Percentiles rank a stretch among this genome's conserved stretches.
Conservation (phyloP, 2,797 vertebrate species). For the Microchirus variegatus region DNA sequence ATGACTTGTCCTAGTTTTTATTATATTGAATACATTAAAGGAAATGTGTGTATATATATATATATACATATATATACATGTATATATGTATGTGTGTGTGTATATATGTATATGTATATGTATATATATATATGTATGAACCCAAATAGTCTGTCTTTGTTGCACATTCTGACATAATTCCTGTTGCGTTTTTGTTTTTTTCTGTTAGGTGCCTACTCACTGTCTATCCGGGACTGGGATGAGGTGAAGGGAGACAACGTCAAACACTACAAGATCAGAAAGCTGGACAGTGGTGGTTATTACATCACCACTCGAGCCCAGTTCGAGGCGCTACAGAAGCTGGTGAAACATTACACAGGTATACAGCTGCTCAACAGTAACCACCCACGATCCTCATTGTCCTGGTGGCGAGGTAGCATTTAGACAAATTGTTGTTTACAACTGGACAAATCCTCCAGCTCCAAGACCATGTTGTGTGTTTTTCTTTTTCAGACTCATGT, state of each 20-base stretch:
- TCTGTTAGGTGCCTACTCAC: constrained; percentile 89
- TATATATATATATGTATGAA: too few species aligned
- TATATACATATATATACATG: too few species aligned
- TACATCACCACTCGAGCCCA: constrained; percentile 98
- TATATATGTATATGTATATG: too few species aligned
- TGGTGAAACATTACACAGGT: constrained; percentile 98
- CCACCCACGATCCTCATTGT: background rate
- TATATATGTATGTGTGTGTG: too few species aligned
- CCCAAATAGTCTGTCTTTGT: too few species aligned
- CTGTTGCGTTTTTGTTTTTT: background rate
- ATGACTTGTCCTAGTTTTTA: too few species aligned
- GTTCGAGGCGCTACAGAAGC: constrained; percentile 93
- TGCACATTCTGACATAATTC: background rate
- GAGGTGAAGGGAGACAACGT: constrained; percentile 95
- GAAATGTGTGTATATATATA: too few species aligned
- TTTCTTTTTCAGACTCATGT: background rate
- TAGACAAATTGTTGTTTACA: constrained; percentile 45
- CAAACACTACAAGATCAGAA: constrained; percentile 99
- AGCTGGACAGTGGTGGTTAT: constrained; percentile 96
- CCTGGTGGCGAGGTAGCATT: constrained; percentile 2
- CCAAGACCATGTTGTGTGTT: background rate
- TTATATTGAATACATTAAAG: too few species aligned
- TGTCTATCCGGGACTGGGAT: constrained; percentile 97
- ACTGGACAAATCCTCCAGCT: background rate
- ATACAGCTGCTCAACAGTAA: constrained; percentile 28